Evolutionary conservation across 2,797 vertebrate species (phyloP), one percentile per base, ranked within the genome.

Genomic region (Labroides dimidiatus): DNA sequence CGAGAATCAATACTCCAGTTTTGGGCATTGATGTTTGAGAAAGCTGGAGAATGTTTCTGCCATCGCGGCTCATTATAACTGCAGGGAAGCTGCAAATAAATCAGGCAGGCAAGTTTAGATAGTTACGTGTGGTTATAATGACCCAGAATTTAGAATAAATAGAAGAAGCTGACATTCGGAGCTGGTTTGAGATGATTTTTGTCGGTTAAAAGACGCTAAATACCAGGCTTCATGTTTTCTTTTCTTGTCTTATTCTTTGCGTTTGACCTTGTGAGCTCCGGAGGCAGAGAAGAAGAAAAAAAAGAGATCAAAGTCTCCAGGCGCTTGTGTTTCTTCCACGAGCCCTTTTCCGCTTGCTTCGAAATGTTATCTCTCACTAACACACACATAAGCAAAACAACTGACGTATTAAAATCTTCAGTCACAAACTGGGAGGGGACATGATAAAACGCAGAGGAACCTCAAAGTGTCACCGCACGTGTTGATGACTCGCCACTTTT

Each of bases 361-460:
- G 39, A 58, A 82, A 69, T 79, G 65, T 72, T 83, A 84, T 84
- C 79, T 84, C 79, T 68, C 64, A 39, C 17, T 8, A 15, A 72
- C 48, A 76, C 83, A 85, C 15, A 42, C 10, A 67, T 8, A 71
- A 10, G n/a, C 45, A 62, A 66, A 77, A 37, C 33, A 53, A 65
- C 49, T 72, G 17, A 64, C 59, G 37, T 42, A 56, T 43, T 8
- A 44, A 67, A 59, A 68, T 73, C 65, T 74, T 74, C 72, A 53
- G 64, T 49, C 60, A 59, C 45, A 79, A 87, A 81, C 41, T 69
- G 65, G 76, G 76, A 66, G 66, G 39, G 61, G 51, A 51, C 45
- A 78, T 64, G 60, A 49, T 44, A 44, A 75, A 87, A 68, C 15
- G 77, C 82, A 75, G 81, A 47, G 49, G 53, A 81, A 78, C 60